Evolutionary conservation across 2,888 invertebrate genomes (phyloP).

Genomic region (Eilema caniola): DNA sequence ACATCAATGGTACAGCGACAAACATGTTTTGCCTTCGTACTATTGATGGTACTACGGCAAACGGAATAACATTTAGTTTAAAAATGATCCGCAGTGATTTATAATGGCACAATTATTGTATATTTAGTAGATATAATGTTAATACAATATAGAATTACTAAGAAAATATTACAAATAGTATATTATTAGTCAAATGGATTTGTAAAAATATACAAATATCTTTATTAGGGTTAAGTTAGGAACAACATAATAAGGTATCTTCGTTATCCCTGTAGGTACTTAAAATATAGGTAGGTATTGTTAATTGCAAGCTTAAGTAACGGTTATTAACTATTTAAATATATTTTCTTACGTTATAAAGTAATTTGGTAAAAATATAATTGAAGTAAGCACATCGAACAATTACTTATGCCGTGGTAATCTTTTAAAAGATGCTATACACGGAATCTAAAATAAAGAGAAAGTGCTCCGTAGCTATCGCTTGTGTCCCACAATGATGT

Average conservation of each 20-base stretch:
- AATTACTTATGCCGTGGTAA: not conserved
- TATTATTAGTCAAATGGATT: slow-evolving; percentile 67
- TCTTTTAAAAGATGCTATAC: not conserved
- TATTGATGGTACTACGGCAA: too few species aligned
- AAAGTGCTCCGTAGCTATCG: not conserved
- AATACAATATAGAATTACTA: not conserved
- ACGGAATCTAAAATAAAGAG: not conserved
- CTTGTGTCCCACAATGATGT: not conserved
- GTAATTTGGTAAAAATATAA: too few species aligned
- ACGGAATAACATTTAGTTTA: too few species aligned
- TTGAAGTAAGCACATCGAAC: not conserved
- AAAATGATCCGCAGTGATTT: not conserved
- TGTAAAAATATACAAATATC: slow-evolving; percentile 32
- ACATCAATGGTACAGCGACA: too few species aligned
- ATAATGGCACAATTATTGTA: not conserved
- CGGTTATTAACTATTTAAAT: slow-evolving; percentile 13
- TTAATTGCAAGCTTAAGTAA: slow-evolving; percentile 19
- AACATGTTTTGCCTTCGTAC: too few species aligned
- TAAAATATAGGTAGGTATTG: slow-evolving; percentile 12
- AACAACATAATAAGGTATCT: slow-evolving; percentile 41
- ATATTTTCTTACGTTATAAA: slow-evolving; percentile 24
- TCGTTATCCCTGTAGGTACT: slow-evolving; percentile 39
- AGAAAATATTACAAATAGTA: slow-evolving; percentile 13
- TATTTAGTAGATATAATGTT: not conserved
- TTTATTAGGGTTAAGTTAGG: slow-evolving; percentile 23